Conservation (phyloP, 2,113 vertebrate genomes). For the Toxotes jaculatrix region DNA sequence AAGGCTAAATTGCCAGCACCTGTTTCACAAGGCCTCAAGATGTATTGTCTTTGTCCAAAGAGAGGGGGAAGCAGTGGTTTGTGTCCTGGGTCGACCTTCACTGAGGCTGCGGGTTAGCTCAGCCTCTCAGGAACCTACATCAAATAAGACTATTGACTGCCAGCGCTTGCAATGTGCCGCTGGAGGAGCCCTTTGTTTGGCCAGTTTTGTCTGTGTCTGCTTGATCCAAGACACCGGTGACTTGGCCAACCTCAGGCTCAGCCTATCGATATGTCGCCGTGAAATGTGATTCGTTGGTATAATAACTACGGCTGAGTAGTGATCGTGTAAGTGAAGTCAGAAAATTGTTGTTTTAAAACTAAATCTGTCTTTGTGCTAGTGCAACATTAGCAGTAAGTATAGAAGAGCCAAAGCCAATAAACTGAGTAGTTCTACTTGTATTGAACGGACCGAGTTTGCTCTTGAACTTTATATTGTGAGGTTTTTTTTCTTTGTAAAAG, state of each 20-base stretch:
- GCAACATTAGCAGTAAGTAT: no score
- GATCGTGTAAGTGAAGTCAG: no score
- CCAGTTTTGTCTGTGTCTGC: conserved; percentile 49
- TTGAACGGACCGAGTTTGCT: not conserved
- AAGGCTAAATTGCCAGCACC: conserved; percentile 65
- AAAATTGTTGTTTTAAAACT: no score
- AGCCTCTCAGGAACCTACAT: conserved; percentile 71
- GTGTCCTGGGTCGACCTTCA: conserved; percentile 55
- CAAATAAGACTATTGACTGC: conserved; percentile 74
- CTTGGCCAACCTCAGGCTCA: conserved; percentile 32
- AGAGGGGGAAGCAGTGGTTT: conserved; percentile 28
- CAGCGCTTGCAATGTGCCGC: conserved; percentile 47
- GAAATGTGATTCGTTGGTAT: no score
- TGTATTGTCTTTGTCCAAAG: conserved; percentile 60
- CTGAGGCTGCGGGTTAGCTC: conserved; percentile 50
- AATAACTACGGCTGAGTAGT: no score
- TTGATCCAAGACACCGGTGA: conserved; percentile 32
- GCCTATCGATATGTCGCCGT: not conserved
- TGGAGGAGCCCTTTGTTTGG: conserved; percentile 64
- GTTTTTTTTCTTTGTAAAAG: no score
- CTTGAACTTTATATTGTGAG: not conserved
- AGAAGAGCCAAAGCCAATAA: no score
- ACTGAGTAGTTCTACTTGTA: not conserved
- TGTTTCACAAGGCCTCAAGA: conserved; percentile 59
- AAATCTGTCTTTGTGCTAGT: no score